Conservation (phyloP, 2,113 vertebrate genomes). For the Phalacrocorax aristotelis region DNA sequence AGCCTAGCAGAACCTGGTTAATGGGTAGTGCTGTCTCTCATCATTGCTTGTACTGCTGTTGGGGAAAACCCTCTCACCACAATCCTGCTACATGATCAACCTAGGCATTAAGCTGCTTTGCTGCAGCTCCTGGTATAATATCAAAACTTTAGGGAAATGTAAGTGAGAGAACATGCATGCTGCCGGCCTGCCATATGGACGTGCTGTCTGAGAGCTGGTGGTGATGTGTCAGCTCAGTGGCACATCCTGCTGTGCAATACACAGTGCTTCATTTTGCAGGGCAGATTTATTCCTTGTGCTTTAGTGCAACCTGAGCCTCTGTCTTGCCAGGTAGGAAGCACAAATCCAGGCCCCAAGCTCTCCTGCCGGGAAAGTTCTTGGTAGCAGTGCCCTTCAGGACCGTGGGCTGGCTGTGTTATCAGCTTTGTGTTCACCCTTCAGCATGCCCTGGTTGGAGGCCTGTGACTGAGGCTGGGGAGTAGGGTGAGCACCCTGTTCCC, state of each 20-base stretch:
- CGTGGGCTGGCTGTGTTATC: not conserved
- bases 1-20: not conserved
- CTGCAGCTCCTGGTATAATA: not conserved
- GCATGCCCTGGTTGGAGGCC: not conserved
- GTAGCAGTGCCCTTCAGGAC: not conserved
- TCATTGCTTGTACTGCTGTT: not conserved
- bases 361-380: not conserved
- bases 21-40: not conserved
- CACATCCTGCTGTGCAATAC: not conserved
- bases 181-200: constrained; percentile 27
- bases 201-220: constrained; percentile 9
- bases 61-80: not conserved
- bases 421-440: not conserved
- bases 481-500: not conserved
- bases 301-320: not conserved
- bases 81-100: not conserved
- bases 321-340: not conserved
- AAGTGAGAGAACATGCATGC: not conserved
- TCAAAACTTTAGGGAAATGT: not conserved
- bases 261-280: not conserved
- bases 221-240: not conserved
- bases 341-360: not conserved
- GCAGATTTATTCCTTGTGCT: not conserved
- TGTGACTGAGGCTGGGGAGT: rapidly evolving
- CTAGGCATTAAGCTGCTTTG: not conserved